Conservation (phyloP, 2,797 vertebrate species). For the Alosa sapidissima region DNA sequence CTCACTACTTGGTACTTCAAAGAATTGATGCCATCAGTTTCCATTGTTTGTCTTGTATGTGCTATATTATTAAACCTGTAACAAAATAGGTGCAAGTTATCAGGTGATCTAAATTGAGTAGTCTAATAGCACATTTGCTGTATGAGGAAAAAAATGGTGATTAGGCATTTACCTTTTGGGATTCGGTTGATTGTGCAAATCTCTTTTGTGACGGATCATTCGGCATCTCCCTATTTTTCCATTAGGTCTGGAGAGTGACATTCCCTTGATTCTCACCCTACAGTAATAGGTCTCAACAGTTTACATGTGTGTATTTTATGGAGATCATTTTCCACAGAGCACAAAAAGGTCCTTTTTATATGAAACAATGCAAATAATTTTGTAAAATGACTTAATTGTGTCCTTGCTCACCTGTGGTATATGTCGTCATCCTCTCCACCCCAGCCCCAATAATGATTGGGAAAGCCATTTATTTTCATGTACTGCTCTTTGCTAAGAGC, state of each 20-base stretch:
- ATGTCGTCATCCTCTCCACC: constrained; percentile 61
- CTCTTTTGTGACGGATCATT: constrained; percentile 79
- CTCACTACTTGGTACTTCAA: constrained; percentile 74
- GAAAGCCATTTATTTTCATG: constrained; percentile 58
- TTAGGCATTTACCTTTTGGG: constrained; percentile 60
- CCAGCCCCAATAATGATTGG: constrained; percentile 64
- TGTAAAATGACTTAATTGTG: background rate
- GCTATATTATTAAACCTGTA: constrained; percentile 67
- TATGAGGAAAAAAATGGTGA: background rate
- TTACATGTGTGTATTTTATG: background rate
- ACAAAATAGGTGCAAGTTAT: background rate
- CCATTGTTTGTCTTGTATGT: constrained; percentile 73
- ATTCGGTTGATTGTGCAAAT: constrained; percentile 80
- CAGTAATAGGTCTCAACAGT: background rate
- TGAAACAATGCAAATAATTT: background rate
- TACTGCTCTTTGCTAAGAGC: constrained; percentile 57
- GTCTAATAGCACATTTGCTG: background rate
- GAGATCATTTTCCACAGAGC: background rate
- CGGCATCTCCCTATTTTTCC: constrained; percentile 77
- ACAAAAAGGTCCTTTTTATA: no score
- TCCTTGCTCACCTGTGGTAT: constrained; percentile 51
- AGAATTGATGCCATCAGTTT: constrained; percentile 76
- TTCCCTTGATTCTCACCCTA: constrained; percentile 76
- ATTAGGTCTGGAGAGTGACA: constrained; percentile 81
- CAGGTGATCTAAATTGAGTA: background rate